Evolutionary conservation across 2,888 invertebrate species (phyloP).

Genomic region (Baccha elongata): DNA sequence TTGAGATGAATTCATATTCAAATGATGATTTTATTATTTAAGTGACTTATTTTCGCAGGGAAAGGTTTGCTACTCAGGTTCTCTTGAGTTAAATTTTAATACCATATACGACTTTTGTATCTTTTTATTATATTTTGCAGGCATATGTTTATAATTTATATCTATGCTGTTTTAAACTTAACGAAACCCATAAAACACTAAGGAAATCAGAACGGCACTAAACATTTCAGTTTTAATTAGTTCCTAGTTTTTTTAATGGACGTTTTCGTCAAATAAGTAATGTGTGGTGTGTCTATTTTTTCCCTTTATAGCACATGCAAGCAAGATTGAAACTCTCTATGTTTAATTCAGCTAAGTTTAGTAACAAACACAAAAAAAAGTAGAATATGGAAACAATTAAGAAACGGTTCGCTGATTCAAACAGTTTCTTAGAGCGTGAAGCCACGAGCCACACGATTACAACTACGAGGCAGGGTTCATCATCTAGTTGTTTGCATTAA

Average conservation of each 20-base stretch:
- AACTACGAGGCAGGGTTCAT: slow-evolving; percentile 52
- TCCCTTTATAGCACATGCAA: background rate
- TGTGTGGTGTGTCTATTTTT: background rate
- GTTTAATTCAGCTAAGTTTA: background rate
- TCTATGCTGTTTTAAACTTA: no score
- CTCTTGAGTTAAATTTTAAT: no score
- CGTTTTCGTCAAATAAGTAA: background rate
- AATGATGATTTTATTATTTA: no score
- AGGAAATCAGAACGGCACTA: background rate
- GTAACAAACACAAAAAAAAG: background rate
- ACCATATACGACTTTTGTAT: no score
- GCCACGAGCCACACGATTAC: slow-evolving; percentile 80
- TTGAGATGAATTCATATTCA: no score
- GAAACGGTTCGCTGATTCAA: slow-evolving; percentile 78
- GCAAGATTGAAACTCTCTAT: background rate
- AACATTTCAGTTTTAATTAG: background rate
- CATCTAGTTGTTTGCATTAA: slow-evolving; percentile 49
- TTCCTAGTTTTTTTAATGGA: background rate
- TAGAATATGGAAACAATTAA: slow-evolving; percentile 24
- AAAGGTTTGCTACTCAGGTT: no score
- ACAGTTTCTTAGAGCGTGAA: slow-evolving; percentile 79
- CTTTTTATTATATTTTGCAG: no score
- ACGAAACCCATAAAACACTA: no score
- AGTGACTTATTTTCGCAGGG: no score
- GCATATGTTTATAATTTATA: no score